phyloP scores from a whole-genome alignment of 2,113 vertebrate genomes.

The Gopherus evgoodei region DNA sequence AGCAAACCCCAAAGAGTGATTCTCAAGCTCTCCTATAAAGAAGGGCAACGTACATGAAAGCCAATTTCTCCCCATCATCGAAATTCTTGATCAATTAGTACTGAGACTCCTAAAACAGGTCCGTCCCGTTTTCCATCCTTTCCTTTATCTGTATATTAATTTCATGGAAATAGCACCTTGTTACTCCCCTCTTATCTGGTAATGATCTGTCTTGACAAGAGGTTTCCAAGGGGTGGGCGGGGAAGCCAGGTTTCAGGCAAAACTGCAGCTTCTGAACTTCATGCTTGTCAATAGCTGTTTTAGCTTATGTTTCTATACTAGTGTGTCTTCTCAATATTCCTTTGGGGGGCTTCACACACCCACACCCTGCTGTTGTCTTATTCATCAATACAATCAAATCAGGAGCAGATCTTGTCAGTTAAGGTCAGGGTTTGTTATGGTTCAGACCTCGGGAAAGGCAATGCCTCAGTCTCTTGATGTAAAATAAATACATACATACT shows the following conservation, averaged over 20 bases:
- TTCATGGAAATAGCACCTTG: conserved; percentile 48
- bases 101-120: not conserved
- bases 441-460: not conserved
- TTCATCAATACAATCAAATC: conserved; percentile 63
- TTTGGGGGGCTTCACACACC: conserved; percentile 18
- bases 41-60: not conserved
- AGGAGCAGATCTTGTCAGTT: conserved; percentile 64
- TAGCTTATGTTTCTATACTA: conserved; percentile 42
- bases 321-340: conserved; percentile 69
- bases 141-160: not conserved
- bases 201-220: conserved; percentile 70
- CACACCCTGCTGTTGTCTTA: conserved; percentile 38
- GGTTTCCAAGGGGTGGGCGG: conserved; percentile 61
- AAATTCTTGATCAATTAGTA: not conserved
- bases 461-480: not conserved
- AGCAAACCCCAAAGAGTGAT: not conserved
- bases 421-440: conserved; percentile 14
- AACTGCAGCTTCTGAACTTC: conserved; percentile 73
- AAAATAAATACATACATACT: not conserved
- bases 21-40: not conserved
- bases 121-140: not conserved
- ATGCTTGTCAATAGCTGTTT: conserved; percentile 75
- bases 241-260: conserved; percentile 68
- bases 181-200: conserved; percentile 37
- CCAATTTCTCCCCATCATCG: not conserved